phyloP scores from a whole-genome alignment of 2,888 invertebrate species.

The Resseliella maxima region DNA sequence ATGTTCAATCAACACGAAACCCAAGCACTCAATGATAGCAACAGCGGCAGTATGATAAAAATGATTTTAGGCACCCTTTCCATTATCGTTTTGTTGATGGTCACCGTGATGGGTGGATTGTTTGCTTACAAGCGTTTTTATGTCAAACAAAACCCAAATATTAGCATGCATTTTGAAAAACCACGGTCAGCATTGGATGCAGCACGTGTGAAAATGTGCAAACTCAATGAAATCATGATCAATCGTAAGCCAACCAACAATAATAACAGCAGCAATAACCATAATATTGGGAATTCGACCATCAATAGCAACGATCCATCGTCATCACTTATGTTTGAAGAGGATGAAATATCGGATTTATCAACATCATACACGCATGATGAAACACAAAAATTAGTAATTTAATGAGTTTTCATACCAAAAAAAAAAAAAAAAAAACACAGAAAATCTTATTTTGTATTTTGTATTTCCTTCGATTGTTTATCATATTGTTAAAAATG shows the following conservation, averaged over 20 bases:
- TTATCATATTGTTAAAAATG: too few relatives aligned
- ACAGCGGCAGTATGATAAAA: not conserved
- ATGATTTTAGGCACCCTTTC: not conserved
- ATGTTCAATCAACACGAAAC: not conserved
- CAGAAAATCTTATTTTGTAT: not conserved
- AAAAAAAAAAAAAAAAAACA: too few relatives aligned
- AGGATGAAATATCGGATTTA: not conserved
- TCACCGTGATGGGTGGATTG: not conserved
- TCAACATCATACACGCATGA: not conserved
- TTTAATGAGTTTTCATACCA: not conserved
- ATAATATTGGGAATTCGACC: too few relatives aligned
- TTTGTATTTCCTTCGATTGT: not conserved
- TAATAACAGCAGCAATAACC: too few relatives aligned
- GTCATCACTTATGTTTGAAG: not conserved
- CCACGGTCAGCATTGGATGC: conserved; percentile 60
- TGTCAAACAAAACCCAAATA: not conserved
- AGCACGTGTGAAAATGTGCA: conserved; percentile 57
- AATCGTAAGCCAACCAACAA: not conserved
- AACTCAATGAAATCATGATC: conserved; percentile 38
- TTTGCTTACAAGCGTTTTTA: conserved; percentile 19
- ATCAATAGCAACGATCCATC: too few relatives aligned
- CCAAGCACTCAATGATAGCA: not conserved
- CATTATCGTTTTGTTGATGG: not conserved
- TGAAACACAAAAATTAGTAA: not conserved
- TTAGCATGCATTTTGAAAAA: conserved; percentile 67